A percentile compares a stretch with the other conserved stretches of the same genome.
Conservation (phyloP, 2,888 invertebrate genomes). For the Ferrisia virgata region DNA sequence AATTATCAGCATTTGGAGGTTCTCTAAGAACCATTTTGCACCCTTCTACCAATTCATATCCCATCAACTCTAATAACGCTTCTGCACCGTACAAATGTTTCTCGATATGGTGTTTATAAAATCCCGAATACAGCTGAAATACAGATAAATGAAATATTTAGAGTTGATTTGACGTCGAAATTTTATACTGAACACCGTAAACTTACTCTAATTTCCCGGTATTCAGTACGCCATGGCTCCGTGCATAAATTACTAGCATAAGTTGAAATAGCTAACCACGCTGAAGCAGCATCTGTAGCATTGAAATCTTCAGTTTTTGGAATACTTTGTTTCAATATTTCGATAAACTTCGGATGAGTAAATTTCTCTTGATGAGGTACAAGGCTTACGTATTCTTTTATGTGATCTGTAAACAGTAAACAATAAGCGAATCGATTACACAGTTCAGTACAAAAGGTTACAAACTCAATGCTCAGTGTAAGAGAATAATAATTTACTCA, state of each 20-base stretch:
- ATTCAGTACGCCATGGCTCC: constrained; percentile 88
- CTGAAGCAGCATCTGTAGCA: constrained; percentile 74
- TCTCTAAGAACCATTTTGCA: constrained; percentile 55
- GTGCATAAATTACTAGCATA: constrained; percentile 81
- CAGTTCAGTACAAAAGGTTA: too few species aligned
- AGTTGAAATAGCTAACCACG: constrained; percentile 79
- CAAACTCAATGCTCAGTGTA: too few species aligned
- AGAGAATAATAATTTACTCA: neutral
- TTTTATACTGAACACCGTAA: neutral
- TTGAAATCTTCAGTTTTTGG: constrained; percentile 70
- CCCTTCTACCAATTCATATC: constrained; percentile 64
- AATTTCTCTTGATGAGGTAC: constrained; percentile 79
- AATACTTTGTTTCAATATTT: constrained; percentile 72
- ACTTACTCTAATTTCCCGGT: constrained; percentile 70
- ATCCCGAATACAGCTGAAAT: constrained; percentile 77
- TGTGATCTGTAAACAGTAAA: constrained; percentile 60
- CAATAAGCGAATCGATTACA: too few species aligned
- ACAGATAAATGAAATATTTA: constrained; percentile 2
- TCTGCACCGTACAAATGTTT: constrained; percentile 76
- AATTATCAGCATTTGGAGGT: constrained; percentile 59
- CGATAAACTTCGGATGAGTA: constrained; percentile 69
- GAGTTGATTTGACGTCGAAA: neutral
- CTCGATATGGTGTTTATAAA: constrained; percentile 82
- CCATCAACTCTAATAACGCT: constrained; percentile 75
- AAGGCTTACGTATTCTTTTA: constrained; percentile 72